Conservation (phyloP, 2,888 invertebrate genomes). For the Sarcophaga variegata region DNA sequence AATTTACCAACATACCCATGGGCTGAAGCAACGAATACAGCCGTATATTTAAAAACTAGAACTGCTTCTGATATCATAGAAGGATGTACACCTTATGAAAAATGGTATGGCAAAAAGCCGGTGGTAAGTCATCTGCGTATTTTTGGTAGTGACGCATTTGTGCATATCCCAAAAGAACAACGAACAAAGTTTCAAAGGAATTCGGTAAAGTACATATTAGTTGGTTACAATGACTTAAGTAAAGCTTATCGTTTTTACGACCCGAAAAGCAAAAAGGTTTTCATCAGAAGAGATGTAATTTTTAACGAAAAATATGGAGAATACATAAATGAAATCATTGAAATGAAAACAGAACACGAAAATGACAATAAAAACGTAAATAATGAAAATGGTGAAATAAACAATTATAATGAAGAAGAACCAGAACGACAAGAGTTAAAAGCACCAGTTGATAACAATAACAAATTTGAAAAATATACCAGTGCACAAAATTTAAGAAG, state of each 20-base stretch:
- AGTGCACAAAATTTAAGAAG: constrained; percentile 2
- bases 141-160: constrained; percentile 37
- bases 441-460: background rate
- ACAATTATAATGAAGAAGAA: background rate
- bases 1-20: no score
- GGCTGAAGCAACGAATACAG: no score
- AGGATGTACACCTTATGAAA: background rate
- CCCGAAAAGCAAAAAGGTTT: background rate
- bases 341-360: background rate
- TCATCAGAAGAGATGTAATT: constrained; percentile 16
- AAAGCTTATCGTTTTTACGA: background rate
- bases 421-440: background rate
- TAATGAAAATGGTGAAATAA: background rate
- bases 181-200: constrained; percentile 9
- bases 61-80: no score
- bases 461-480: background rate
- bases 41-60: no score
- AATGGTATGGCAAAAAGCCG: constrained; percentile 35
- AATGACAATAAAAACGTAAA: constrained; percentile 9
- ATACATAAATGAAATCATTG: background rate
- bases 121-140: constrained; percentile 34
- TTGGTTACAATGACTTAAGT: background rate
- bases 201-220: background rate
- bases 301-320: constrained; percentile 20
- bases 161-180: constrained; percentile 42